Evolutionary conservation across 1,140 invertebrate species (phyloP), one percentile per base, ranked within the genome.

Genomic region (Drosophila malerkotliana): DNA sequence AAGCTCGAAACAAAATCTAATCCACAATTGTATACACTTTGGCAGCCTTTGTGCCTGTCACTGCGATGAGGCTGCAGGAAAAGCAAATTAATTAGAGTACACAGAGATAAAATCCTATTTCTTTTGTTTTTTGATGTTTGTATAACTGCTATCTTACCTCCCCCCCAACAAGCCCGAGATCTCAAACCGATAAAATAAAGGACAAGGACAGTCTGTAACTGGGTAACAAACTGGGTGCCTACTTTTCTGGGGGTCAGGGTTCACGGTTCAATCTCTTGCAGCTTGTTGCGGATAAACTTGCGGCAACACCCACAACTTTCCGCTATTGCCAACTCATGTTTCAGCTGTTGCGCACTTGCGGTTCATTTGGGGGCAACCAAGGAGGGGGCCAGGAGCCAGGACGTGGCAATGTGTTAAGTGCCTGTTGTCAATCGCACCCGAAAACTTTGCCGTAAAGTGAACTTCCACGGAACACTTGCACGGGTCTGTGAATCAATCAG

Each of bases 261-360:
- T 21, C 44, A 47, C 15, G 44, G 15, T 47, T 18, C 41, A 44
- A 44, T 44, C 41, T 59, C 56, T 45, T 58, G 56, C 56, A 58
- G 56, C 41, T 60, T 47, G 49, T 32, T 66, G 14, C 24, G 63
- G 63, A 45, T 44, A 44, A 44, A 18, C 41, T 18, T 41, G 39
- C 14, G 39, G 39, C 39, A 32, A 32, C 32, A 32, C 15, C 30
- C 63, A 67, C 26, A 28, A 18, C 30, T 41, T 48, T 81, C 47
- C 47, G 57, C 59, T 37, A 37, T 37, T 37, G 12, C 72, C 62
- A 47, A 15, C 41, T 41, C 34, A 14, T 28, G 28, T 45, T 77
- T 81, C 78, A 87, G 62, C 82, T 85, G 82, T 87, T 87, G 83
- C 83, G 74, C 79, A 76, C 82, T 82, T 88, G 83, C 49, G 82